Conservation (phyloP, 2,797 vertebrate species). For the Peromyscus melanophrys region DNA sequence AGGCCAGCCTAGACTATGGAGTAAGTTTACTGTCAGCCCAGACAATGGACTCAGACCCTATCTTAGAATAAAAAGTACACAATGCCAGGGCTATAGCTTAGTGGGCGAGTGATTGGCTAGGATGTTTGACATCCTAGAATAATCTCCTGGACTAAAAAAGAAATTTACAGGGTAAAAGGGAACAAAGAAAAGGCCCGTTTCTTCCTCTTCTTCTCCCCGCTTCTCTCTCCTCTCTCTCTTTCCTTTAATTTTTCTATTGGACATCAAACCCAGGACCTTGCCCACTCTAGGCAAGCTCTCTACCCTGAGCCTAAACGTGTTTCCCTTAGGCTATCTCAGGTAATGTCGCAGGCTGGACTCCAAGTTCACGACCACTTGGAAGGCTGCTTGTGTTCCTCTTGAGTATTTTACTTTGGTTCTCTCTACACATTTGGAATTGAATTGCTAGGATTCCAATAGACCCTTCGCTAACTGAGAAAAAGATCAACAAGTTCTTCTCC, state of each 20-base stretch:
- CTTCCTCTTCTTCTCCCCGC: too few species aligned
- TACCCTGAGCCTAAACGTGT: neutral
- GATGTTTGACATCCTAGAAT: neutral
- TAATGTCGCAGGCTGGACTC: neutral
- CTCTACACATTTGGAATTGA: constrained; percentile 18
- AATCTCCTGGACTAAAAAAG: too few species aligned
- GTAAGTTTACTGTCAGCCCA: neutral
- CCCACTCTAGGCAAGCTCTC: neutral
- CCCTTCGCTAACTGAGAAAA: constrained; percentile 28
- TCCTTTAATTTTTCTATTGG: neutral
- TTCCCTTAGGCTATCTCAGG: constrained; percentile 1
- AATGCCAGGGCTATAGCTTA: neutral
- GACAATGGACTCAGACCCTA: neutral
- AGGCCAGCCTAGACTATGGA: neutral
- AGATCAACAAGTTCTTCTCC: constrained; percentile 15
- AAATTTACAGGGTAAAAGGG: neutral
- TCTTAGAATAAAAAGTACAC: neutral
- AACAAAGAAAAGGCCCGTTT: neutral
- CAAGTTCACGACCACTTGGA: neutral
- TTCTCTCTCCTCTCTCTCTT: neutral
- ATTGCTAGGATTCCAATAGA: constrained; percentile 49
- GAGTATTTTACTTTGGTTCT: constrained; percentile 54
- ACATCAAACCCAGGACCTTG: neutral
- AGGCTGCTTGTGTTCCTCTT: neutral
- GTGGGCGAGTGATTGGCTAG: neutral